Conservation (phyloP, 2,888 invertebrate species). For the Corbicula japonica region DNA sequence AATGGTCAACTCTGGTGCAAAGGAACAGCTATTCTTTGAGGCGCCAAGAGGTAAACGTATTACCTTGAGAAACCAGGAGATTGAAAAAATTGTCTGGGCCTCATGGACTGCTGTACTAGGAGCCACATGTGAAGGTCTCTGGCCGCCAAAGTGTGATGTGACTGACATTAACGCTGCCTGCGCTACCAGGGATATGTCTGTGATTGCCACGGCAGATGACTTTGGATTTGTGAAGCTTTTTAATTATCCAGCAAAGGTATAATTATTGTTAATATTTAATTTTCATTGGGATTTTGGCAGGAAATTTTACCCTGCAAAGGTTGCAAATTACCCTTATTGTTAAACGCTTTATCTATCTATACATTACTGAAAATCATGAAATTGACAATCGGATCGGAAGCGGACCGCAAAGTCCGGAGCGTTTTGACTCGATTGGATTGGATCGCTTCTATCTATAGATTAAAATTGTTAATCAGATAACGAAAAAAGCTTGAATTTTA, state of each 20-base stretch:
- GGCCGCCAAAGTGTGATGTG: slow-evolving; percentile 87
- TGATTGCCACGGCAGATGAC: slow-evolving; percentile 87
- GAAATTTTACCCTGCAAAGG: too few species aligned
- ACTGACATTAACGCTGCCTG: slow-evolving; percentile 87
- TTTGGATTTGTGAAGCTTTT: slow-evolving; percentile 87
- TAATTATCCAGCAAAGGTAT: slow-evolving; percentile 86
- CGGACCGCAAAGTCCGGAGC: too few species aligned
- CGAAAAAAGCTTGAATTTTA: too few species aligned
- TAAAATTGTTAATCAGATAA: too few species aligned
- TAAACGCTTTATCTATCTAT: too few species aligned
- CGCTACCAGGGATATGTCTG: slow-evolving; percentile 80
- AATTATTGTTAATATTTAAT: too few species aligned
- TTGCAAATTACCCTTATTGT: too few species aligned
- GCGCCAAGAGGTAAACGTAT: slow-evolving; percentile 87
- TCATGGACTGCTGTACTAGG: slow-evolving; percentile 87
- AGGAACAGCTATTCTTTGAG: slow-evolving; percentile 87
- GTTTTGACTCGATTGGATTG: too few species aligned
- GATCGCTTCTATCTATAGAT: too few species aligned
- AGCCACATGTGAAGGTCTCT: slow-evolving; percentile 86
- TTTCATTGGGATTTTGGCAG: too few species aligned
- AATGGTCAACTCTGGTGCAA: slow-evolving; percentile 86
- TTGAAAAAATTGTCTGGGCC: slow-evolving; percentile 85
- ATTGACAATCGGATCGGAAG: too few species aligned
- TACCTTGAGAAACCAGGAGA: slow-evolving; percentile 82
- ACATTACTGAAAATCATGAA: too few species aligned